A percentile compares a stretch with the other conserved stretches of the same genome.
phyloP scores from a whole-genome alignment of 2,797 vertebrate genomes.

The Neostethus bicornis region DNA sequence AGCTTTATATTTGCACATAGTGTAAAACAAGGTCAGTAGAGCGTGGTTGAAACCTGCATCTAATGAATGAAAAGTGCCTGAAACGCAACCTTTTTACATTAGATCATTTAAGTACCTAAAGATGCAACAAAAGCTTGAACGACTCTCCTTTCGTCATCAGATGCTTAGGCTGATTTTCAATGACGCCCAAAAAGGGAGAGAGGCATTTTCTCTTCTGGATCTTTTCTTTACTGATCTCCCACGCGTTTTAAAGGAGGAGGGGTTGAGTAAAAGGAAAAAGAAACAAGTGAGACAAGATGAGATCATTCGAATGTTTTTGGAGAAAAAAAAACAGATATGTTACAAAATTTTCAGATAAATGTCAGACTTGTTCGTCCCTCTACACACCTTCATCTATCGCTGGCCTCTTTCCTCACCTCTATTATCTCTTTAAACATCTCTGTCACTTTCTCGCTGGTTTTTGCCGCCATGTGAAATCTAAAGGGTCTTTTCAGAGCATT shows the following conservation, averaged over 20 bases:
- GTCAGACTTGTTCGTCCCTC: conserved; percentile 21
- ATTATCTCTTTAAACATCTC: conserved; percentile 15
- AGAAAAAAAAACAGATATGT: conserved; percentile 8
- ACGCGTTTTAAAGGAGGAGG: conserved; percentile 11
- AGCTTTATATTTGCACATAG: not conserved
- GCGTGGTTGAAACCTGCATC: not conserved
- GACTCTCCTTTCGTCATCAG: conserved; percentile 25
- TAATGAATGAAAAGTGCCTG: conserved; percentile 3
- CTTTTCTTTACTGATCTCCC: conserved; percentile 10
- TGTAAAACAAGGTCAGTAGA: not conserved
- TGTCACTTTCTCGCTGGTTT: conserved; percentile 13
- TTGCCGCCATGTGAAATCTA: conserved; percentile 19
- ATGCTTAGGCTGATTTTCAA: conserved; percentile 14
- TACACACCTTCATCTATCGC: conserved; percentile 3
- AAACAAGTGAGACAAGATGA: not conserved
- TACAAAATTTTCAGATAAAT: conserved; percentile 9
- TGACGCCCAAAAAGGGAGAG: conserved; percentile 15
- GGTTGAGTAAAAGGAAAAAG: conserved; percentile 16
- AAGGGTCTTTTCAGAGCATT: conserved; percentile 35
- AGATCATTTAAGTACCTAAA: conserved; percentile 26
- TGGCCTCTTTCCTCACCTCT: conserved; percentile 17
- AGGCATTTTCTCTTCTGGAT: conserved; percentile 1
- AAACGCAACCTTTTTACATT: conserved; percentile 3
- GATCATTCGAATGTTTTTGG: conserved; percentile 1
- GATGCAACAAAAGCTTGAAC: not conserved